Percentiles rank a stretch among this genome's conserved stretches.
Conservation (phyloP, 2,113 vertebrate species). For the Cynocephalus volans region DNA sequence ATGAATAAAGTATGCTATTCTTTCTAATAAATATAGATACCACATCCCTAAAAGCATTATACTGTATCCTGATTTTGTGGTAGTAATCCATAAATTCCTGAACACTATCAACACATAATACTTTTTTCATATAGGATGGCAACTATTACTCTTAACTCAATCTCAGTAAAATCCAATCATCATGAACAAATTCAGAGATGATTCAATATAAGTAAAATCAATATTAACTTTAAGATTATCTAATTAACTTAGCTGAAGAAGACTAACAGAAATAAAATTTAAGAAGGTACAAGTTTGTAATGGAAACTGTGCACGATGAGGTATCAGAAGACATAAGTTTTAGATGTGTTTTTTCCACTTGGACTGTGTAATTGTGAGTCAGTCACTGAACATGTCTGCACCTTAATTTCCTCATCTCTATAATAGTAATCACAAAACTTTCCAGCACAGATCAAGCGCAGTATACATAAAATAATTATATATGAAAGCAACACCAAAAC, state of each 20-base stretch:
- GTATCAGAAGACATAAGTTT: not conserved
- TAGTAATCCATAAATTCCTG: not conserved
- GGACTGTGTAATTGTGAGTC: not conserved
- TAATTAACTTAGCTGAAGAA: not conserved
- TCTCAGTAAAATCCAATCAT: conserved; percentile 35
- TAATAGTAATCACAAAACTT: not conserved
- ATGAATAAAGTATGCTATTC: not conserved
- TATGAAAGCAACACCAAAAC: not conserved
- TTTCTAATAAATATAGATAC: not conserved
- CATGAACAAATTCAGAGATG: not conserved
- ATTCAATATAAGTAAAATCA: not conserved
- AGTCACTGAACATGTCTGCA: not conserved
- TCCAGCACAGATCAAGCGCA: not conserved
- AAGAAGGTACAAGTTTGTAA: not conserved
- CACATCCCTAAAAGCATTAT: not conserved
- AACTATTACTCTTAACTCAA: not conserved
- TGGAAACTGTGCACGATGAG: not conserved
- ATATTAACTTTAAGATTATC: conserved; percentile 25
- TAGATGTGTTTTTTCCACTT: not conserved
- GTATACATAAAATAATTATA: not conserved
- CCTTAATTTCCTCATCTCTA: not conserved
- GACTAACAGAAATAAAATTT: not conserved
- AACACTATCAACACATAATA: not conserved
- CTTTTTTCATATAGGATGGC: not conserved
- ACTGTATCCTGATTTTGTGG: not conserved